Base-by-base conservation (phyloP, 2,888 invertebrate species). In the Maniola hyperantus region DNA sequence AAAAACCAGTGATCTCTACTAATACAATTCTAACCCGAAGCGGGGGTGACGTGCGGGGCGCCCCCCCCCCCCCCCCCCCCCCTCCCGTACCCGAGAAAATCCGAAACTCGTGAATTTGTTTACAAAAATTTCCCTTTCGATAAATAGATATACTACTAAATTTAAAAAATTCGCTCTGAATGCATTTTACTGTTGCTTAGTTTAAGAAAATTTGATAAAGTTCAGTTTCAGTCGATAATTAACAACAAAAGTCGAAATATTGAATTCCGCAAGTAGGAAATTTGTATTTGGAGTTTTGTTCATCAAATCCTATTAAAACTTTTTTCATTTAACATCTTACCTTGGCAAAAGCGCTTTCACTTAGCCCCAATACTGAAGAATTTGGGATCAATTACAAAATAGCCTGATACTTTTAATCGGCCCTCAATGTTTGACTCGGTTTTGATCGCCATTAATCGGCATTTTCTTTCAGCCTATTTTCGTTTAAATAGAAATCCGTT, bases 271-370 rank as follows among this genome's bases (percentile, higher is more conserved):
- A 18, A 42, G 13, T 57, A 42, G 76, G 77, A 78, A 83, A 82
- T 85, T 83, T 82, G 79, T 83, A 81, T 82, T 76, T 81, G 81
- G 76, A 82, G 83, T 85, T 87, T 78, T 84, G 83, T 86, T 83
- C 83, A 85, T 89, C 84, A 86, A 87, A 89, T 86, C 81, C 83
- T 79, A 89, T 89, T 89, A 87, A 88, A 91, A 91, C 85, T 90
- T 90, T 88, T 88, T 87, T 88, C 87, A 90, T 91, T 89, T 86
- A 87, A 87, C 83, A 85, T 84, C 83, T 79, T 81, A 81, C 83
- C 83, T 83, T 81, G 80, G 79, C 83, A 87, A 87, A 87, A 88
- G 83, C 79, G 77, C 79, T 83, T 84, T 84, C 77, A 83, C 83
- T 80, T 78, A 81, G 79, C 80, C 83, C 80, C 81, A 83, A 85